Evolutionary conservation across 2,888 invertebrate species (phyloP).

Genomic region (Argyra leucocephala): DNA sequence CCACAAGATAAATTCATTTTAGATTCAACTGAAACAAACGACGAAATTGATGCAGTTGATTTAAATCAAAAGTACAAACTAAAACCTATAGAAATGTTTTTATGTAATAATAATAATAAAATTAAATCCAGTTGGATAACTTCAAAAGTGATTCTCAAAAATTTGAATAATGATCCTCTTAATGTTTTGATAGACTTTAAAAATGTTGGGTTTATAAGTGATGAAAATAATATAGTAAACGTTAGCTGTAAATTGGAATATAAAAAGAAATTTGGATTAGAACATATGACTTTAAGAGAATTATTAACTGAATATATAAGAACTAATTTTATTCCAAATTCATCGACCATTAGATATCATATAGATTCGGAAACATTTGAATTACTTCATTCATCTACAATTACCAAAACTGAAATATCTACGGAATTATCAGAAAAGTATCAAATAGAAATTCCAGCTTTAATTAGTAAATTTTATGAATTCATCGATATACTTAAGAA

Average conservation of each 20-base stretch:
- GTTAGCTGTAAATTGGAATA: not conserved
- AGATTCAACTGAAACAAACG: not conserved
- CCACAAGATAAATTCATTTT: not conserved
- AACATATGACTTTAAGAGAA: not conserved
- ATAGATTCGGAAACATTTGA: not conserved
- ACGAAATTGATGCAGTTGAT: constrained; percentile 30
- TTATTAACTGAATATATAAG: not conserved
- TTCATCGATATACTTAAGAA: not conserved
- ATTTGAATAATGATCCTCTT: not conserved
- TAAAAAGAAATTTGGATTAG: not conserved
- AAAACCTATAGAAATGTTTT: not conserved
- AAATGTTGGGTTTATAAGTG: not conserved
- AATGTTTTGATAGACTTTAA: not conserved
- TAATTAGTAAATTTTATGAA: not conserved
- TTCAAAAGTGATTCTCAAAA: not conserved
- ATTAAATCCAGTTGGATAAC: not conserved
- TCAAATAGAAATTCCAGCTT: not conserved
- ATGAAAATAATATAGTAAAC: not conserved
- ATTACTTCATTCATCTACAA: not conserved
- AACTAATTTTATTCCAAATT: not conserved
- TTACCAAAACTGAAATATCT: not conserved
- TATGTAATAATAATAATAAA: not conserved
- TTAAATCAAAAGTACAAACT: constrained; percentile 27
- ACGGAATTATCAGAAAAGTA: not conserved
- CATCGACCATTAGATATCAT: not conserved